Evolutionary conservation across 2,888 invertebrate genomes (phyloP).

Genomic region (Synanthedon myopaeformis): DNA sequence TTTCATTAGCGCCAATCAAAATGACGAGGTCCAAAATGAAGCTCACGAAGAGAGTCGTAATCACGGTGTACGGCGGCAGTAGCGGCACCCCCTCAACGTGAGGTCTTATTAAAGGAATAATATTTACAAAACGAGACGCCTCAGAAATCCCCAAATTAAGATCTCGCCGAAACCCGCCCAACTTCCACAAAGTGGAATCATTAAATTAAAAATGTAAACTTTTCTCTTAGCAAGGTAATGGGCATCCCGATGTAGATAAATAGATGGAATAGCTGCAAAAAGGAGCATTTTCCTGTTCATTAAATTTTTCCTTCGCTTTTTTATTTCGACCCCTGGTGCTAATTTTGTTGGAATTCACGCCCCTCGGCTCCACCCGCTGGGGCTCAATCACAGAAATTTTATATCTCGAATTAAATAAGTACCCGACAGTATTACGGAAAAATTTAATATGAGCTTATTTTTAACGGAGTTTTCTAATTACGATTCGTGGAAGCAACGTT

Average conservation of each 20-base stretch:
- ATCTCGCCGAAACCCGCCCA: constrained; percentile 70
- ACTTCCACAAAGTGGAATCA: constrained; percentile 73
- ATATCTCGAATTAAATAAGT: constrained; percentile 73
- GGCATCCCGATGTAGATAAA: constrained; percentile 72
- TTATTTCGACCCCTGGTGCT: constrained; percentile 72
- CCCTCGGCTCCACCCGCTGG: constrained; percentile 65
- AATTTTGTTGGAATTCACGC: constrained; percentile 73
- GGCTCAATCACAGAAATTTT: constrained; percentile 72
- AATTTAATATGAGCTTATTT: constrained; percentile 67
- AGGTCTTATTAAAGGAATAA: constrained; percentile 72
- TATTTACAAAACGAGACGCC: constrained; percentile 72
- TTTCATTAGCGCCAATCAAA: constrained; percentile 72
- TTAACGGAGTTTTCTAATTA: constrained; percentile 51
- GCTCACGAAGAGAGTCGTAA: constrained; percentile 68
- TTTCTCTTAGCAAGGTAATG: constrained; percentile 73
- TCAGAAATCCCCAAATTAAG: constrained; percentile 72
- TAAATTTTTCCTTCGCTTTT: constrained; percentile 72
- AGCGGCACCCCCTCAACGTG: constrained; percentile 65
- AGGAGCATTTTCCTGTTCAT: constrained; percentile 73
- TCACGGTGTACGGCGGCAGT: constrained; percentile 65
- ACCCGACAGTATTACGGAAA: constrained; percentile 60
- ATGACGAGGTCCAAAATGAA: constrained; percentile 70
- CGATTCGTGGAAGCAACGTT: constrained; percentile 5
- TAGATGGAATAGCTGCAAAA: constrained; percentile 72
- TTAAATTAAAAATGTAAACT: constrained; percentile 73